Percentiles rank a stretch among this genome's conserved stretches.
These are phyloP conservation scores for Brenthis hecate DNA, from an alignment of 2,888 invertebrate genomes.

Conservation along the genomic window DNA sequence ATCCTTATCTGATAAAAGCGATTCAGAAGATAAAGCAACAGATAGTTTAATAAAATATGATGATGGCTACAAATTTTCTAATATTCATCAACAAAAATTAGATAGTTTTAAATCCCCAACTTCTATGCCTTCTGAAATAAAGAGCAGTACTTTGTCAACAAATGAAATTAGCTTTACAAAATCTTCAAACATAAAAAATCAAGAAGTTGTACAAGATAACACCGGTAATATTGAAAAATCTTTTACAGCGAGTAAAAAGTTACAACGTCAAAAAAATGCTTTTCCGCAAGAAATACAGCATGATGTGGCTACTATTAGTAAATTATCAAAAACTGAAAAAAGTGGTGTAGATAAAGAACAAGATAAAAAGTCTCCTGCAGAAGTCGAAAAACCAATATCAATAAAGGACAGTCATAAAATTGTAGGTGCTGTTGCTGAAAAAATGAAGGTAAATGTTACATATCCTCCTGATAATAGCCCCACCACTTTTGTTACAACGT, in stretches of 20 bases:
- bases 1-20: background rate
- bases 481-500: background rate
- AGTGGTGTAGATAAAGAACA: background rate
- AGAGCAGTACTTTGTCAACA: slow-evolving; percentile 2
- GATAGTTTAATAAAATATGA: background rate
- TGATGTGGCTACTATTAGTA: background rate
- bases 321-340: slow-evolving; percentile 10
- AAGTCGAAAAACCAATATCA: background rate
- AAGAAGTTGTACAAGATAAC: slow-evolving; percentile 20
- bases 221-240: slow-evolving; percentile 34
- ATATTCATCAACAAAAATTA: slow-evolving; percentile 2
- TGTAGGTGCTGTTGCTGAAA: background rate
- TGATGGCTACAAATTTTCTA: background rate
- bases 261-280: slow-evolving; percentile 56
- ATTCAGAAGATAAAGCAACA: background rate
- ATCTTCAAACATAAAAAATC: slow-evolving; percentile 11
- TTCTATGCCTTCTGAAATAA: slow-evolving; percentile 17
- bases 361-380: slow-evolving; percentile 5
- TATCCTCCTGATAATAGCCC: slow-evolving; percentile 2
- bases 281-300: slow-evolving; percentile 36
- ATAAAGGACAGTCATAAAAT: slow-evolving; percentile 5
- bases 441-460: background rate
- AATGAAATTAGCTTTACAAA: slow-evolving; percentile 1
- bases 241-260: slow-evolving; percentile 46
- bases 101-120: slow-evolving; percentile 2